phyloP scores from a whole-genome alignment of 2,888 invertebrate genomes.

The Ormyrus nitidulus region DNA sequence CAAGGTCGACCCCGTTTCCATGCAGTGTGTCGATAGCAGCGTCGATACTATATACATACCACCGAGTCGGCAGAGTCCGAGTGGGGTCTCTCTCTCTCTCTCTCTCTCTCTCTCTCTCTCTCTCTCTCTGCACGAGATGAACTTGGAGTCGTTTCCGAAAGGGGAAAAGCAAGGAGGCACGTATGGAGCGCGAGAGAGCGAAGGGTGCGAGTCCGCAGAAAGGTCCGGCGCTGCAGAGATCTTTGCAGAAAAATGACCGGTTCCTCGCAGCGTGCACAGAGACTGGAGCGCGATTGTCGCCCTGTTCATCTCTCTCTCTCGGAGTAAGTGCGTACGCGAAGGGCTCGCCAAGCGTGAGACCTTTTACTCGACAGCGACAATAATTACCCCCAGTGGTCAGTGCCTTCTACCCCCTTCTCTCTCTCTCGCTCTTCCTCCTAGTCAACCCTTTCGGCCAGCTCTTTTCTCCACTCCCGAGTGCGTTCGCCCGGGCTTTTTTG shows the following conservation, averaged over 20 bases:
- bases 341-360: slow-evolving; percentile 70
- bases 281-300: slow-evolving; percentile 53
- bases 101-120: slow-evolving; percentile 4
- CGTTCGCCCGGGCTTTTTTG: slow-evolving; percentile 16
- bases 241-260: slow-evolving; percentile 71
- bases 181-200: neutral
- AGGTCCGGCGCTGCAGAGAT: slow-evolving; percentile 62
- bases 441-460: neutral
- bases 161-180: slow-evolving; percentile 33
- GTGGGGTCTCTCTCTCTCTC: slow-evolving; percentile 29
- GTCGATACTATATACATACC: neutral
- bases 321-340: slow-evolving; percentile 55
- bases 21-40: too few species aligned
- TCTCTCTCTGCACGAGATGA: neutral
- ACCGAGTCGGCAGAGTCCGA: neutral
- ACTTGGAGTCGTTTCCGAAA: slow-evolving; percentile 25
- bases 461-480: slow-evolving; percentile 29
- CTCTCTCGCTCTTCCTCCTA: neutral
- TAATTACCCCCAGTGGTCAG: slow-evolving; percentile 72
- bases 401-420: slow-evolving; percentile 43
- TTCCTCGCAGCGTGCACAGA: slow-evolving; percentile 55
- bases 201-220: slow-evolving; percentile 4
- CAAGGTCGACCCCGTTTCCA: too few species aligned
- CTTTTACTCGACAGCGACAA: slow-evolving; percentile 67
- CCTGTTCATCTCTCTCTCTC: slow-evolving; percentile 24